Conservation (phyloP, 2,113 vertebrate genomes). For the Aythya baeri region DNA sequence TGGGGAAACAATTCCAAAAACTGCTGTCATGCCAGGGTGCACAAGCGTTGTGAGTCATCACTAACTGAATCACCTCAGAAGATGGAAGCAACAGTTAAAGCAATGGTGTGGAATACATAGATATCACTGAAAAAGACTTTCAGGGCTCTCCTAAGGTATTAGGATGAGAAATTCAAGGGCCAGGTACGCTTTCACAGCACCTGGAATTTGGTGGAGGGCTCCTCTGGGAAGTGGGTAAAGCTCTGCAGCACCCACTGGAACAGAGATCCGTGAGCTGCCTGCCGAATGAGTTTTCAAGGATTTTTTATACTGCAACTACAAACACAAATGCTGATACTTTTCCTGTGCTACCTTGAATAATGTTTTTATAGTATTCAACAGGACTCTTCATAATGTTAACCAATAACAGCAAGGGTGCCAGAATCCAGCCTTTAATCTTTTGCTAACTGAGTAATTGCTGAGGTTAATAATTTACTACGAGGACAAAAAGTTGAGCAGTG, state of each 20-base stretch:
- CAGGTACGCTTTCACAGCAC: background rate
- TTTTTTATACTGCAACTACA: background rate
- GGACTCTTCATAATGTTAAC: background rate
- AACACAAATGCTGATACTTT: background rate
- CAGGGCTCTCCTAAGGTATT: background rate
- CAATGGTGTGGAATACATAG: background rate
- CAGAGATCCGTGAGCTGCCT: background rate
- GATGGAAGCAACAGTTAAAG: background rate
- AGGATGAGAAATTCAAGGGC: background rate
- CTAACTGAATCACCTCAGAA: background rate
- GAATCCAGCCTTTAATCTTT: background rate
- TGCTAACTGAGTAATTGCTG: conserved; percentile 10
- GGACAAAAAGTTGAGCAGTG: conserved; percentile 1
- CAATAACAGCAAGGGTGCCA: background rate
- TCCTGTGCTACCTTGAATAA: background rate
- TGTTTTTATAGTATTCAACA: background rate
- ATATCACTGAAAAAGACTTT: background rate
- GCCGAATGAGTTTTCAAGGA: background rate
- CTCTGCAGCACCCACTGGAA: background rate
- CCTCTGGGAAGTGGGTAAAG: background rate
- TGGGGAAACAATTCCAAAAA: background rate
- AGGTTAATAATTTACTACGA: conserved; percentile 9
- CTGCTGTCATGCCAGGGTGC: background rate
- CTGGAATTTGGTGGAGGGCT: background rate
- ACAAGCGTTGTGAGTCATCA: background rate